A percentile compares a stretch with the other conserved stretches of the same genome.
Conservation (phyloP, 2,113 vertebrate genomes). For the Psammodynastes pulverulentus region DNA sequence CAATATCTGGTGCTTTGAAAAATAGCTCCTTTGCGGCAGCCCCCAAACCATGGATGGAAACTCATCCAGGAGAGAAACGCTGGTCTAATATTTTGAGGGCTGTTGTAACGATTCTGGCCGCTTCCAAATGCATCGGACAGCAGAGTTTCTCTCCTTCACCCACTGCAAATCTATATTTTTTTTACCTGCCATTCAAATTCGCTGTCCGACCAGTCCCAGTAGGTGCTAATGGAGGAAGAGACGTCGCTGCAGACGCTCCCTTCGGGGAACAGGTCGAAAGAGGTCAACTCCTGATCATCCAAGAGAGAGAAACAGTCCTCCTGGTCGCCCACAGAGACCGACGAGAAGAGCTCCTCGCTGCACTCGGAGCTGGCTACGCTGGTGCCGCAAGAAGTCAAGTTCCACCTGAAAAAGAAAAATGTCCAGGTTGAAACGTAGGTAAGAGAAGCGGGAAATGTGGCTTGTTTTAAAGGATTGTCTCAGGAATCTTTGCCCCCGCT, state of each 20-base stretch:
- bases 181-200: conserved; percentile 99
- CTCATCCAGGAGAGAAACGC: background rate
- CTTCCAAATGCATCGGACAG: background rate
- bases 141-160: background rate
- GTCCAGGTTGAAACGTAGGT: background rate
- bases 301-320: conserved; percentile 95
- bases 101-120: background rate
- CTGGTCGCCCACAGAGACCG: conserved; percentile 94
- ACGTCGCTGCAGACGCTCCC: conserved; percentile 98
- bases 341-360: conserved; percentile 96
- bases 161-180: conserved; percentile 49
- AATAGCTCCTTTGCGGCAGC: no score
- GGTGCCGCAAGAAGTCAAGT: conserved; percentile 94
- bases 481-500: background rate
- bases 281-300: conserved; percentile 95
- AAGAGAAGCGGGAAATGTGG: background rate
- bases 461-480: background rate
- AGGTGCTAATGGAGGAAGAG: conserved; percentile 97
- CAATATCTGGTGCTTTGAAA: no score
- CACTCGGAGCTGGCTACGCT: conserved; percentile 97
- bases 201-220: conserved; percentile 99
- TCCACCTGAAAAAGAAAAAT: conserved; percentile 79
- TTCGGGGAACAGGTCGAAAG: conserved; percentile 94
- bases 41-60: background rate
- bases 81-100: background rate